Conservation (phyloP, 2,888 invertebrate species). For the Spatulosminthurus flaviceps region DNA sequence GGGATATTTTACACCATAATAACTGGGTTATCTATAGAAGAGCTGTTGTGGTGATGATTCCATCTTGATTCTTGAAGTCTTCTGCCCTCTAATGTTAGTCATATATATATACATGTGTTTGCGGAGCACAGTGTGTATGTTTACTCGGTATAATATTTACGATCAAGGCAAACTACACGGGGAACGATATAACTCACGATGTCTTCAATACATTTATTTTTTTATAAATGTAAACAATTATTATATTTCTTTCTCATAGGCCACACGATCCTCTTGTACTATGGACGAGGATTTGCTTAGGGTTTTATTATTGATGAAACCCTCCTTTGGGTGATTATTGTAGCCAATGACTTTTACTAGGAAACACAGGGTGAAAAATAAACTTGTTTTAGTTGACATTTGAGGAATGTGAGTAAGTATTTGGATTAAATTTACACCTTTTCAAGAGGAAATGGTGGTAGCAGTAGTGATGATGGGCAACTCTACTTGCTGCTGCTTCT, state of each 20-base stretch:
- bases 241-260: too few species aligned
- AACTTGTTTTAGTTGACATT: constrained; percentile 14
- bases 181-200: too few species aligned
- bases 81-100: neutral
- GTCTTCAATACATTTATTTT: too few species aligned
- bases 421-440: constrained; percentile 11
- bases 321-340: neutral
- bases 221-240: too few species aligned
- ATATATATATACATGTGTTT: constrained; percentile 1
- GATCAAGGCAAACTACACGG: too few species aligned
- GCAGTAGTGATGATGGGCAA: neutral
- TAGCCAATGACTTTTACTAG: neutral
- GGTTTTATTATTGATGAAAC: constrained; percentile 7
- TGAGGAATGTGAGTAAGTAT: constrained; percentile 11
- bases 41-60: neutral
- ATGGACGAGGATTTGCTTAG: neutral
- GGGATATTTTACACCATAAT: neutral
- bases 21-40: neutral
- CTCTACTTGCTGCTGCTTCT: neutral
- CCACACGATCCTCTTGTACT: neutral
- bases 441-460: neutral
- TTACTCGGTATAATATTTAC: too few species aligned
- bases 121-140: neutral
- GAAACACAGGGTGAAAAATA: neutral
- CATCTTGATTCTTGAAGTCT: neutral